Evolutionary conservation across 2,888 invertebrate genomes (phyloP).

Genomic region (Ochlodes sylvanus): DNA sequence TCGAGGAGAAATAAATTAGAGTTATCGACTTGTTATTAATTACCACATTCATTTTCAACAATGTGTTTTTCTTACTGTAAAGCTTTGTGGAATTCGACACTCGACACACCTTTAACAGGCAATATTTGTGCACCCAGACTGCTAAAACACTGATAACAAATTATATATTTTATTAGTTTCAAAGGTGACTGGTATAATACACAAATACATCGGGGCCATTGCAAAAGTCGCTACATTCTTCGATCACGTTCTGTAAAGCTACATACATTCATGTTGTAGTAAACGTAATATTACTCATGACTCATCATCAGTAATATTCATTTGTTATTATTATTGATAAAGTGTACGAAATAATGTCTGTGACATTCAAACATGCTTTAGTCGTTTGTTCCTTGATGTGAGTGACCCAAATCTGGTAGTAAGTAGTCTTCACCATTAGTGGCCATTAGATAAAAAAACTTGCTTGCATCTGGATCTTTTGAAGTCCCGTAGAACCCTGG

Average conservation of each 20-base stretch:
- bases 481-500: too few species aligned
- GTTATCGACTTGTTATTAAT: neutral
- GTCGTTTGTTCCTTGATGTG: too few species aligned
- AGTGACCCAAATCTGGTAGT: too few species aligned
- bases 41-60: too few species aligned
- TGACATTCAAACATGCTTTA: too few species aligned
- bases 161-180: conserved; percentile 25
- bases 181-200: conserved; percentile 31
- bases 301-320: too few species aligned
- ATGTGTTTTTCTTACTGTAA: neutral
- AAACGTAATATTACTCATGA: too few species aligned
- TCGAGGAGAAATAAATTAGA: neutral
- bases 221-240: conserved; percentile 22
- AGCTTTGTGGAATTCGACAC: neutral
- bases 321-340: too few species aligned
- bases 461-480: too few species aligned
- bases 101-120: neutral
- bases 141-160: conserved; percentile 24
- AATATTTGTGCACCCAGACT: conserved; percentile 8
- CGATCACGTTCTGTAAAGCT: conserved; percentile 2
- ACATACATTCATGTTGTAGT: neutral
- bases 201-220: conserved; percentile 25
- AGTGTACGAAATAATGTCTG: too few species aligned
- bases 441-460: too few species aligned
- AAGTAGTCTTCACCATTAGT: too few species aligned